Percentiles rank a stretch among this genome's conserved stretches.
Evolutionary conservation across 2,888 invertebrate species (phyloP).

Genomic region (Creontiades dilutus): DNA sequence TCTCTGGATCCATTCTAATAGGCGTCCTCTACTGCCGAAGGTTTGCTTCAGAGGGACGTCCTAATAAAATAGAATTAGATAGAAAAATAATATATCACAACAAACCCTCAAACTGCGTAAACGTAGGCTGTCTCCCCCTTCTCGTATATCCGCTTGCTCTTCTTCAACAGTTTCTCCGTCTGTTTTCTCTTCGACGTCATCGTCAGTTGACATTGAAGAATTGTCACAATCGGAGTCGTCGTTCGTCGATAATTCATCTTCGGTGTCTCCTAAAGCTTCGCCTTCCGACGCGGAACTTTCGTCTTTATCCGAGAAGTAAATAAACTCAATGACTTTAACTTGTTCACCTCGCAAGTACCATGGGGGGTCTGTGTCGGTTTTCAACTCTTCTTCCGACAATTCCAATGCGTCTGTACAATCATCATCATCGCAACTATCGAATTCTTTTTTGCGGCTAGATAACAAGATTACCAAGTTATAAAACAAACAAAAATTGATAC

Average conservation of each 20-base stretch:
- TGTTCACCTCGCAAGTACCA: not conserved
- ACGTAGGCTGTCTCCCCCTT: not conserved
- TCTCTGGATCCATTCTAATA: no score
- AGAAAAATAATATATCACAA: no score
- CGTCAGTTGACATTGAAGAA: not conserved
- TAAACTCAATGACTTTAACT: not conserved
- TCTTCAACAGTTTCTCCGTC: not conserved
- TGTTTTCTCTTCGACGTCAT: not conserved
- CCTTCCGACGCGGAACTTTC: not conserved
- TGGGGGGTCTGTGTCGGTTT: not conserved
- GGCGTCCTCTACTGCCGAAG: no score
- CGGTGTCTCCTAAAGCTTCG: not conserved
- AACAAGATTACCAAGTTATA: no score
- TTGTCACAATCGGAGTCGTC: not conserved
- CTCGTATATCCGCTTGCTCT: not conserved
- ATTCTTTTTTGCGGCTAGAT: not conserved
- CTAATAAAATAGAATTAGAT: no score
- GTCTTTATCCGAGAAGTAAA: conserved; percentile 15
- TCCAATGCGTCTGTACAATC: not conserved
- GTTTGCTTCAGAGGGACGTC: no score
- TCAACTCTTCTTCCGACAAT: not conserved
- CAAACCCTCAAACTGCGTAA: no score
- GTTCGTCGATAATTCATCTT: not conserved
- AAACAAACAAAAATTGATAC: no score
- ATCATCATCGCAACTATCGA: not conserved